Conservation (phyloP, 2,113 vertebrate species). For the Campylomormyrus numenius region DNA sequence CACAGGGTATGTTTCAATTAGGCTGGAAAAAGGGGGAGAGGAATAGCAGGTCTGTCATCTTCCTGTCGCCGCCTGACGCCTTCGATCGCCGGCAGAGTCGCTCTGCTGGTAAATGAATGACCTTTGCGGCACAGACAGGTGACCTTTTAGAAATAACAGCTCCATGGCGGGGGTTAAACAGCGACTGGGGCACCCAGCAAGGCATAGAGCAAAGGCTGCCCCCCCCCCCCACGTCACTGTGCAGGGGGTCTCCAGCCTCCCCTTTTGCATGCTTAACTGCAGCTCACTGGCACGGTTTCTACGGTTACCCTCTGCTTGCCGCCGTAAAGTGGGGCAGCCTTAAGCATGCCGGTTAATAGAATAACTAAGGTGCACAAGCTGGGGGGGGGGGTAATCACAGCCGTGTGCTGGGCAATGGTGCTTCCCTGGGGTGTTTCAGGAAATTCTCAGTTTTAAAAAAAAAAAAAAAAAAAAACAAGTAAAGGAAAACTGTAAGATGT, state of each 20-base stretch:
- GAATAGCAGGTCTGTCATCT: neutral
- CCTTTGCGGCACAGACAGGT: neutral
- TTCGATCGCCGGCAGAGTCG: neutral
- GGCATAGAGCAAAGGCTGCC: neutral
- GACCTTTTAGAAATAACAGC: conserved; percentile 16
- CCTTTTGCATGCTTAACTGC: neutral
- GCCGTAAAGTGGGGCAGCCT: neutral
- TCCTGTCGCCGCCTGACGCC: neutral
- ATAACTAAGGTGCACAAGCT: neutral
- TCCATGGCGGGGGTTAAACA: neutral
- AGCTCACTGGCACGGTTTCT: neutral
- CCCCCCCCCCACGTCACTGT: neutral
- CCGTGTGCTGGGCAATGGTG: neutral
- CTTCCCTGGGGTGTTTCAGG: neutral
- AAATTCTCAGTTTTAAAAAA: neutral
- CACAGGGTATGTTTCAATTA: neutral
- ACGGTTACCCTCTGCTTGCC: neutral
- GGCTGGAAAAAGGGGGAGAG: neutral
- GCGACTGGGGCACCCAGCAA: neutral
- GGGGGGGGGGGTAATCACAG: neutral
- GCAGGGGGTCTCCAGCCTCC: neutral
- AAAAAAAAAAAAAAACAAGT: neutral
- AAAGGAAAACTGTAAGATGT: neutral
- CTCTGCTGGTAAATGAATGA: neutral
- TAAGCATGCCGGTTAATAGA: neutral